Evolutionary conservation across 1,140 invertebrate species (phyloP).

Genomic region (Lordiphosa mommai): DNA sequence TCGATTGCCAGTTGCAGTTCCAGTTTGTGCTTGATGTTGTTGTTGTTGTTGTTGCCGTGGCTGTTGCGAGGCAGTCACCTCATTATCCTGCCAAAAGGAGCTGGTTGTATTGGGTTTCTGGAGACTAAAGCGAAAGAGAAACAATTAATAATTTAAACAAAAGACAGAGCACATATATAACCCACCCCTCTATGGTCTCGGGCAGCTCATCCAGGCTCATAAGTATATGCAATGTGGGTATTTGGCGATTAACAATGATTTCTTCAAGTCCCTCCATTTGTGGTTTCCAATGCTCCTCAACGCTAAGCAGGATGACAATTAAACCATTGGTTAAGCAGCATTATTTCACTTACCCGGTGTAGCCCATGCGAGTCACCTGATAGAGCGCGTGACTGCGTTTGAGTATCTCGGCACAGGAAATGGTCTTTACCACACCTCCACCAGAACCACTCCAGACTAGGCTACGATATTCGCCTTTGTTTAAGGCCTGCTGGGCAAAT

Average conservation of each 20-base stretch:
- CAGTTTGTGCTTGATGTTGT: neutral
- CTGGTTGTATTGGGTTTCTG: slow-evolving; percentile 48
- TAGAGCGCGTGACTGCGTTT: slow-evolving; percentile 87
- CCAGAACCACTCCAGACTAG: slow-evolving; percentile 89
- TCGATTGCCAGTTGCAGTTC: neutral
- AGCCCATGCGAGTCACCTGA: slow-evolving; percentile 88
- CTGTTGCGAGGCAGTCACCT: neutral
- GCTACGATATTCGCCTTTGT: slow-evolving; percentile 82
- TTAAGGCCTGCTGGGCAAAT: slow-evolving; percentile 87
- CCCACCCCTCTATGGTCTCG: slow-evolving; percentile 81
- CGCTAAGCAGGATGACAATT: slow-evolving; percentile 78
- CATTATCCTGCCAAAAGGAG: slow-evolving; percentile 37
- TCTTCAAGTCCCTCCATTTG: slow-evolving; percentile 87
- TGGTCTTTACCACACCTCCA: slow-evolving; percentile 87
- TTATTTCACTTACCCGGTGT: slow-evolving; percentile 82
- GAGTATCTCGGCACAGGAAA: slow-evolving; percentile 93
- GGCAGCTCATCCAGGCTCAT: slow-evolving; percentile 83
- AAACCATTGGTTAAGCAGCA: too few relatives aligned
- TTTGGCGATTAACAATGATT: slow-evolving; percentile 85
- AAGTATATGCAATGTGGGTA: slow-evolving; percentile 89
- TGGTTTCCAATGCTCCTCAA: slow-evolving; percentile 90
- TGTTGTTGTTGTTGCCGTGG: slow-evolving; percentile 4
- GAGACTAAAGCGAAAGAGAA: slow-evolving; percentile 20
- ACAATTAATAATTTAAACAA: neutral
- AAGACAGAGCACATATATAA: too few relatives aligned